These are phyloP conservation scores for Melikaiella ostensackeni DNA, from an alignment of 2,888 invertebrate species.

Conservation along the genomic window DNA sequence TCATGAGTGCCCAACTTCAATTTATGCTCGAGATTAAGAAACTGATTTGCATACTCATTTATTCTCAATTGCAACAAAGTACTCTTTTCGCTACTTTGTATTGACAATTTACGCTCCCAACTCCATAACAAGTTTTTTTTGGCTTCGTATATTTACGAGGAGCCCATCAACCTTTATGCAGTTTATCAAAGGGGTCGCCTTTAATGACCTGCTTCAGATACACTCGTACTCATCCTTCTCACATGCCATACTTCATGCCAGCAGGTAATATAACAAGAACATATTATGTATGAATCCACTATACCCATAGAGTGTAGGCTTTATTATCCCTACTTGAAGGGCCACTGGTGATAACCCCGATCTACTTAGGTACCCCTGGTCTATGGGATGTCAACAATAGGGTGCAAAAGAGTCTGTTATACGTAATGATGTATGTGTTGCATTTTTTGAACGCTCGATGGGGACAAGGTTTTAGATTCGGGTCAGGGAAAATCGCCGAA, in stretches of 20 bases:
- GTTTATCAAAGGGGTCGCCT: conserved; percentile 8
- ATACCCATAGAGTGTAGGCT: too few relatives aligned
- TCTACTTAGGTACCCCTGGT: background rate
- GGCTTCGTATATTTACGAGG: background rate
- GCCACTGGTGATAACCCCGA: background rate
- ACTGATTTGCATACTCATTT: conserved; percentile 11
- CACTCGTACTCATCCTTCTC: background rate
- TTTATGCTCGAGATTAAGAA: conserved; percentile 5
- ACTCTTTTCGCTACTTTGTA: background rate
- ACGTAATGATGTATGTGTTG: background rate
- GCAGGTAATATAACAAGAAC: background rate
- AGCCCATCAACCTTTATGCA: background rate
- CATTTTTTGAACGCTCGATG: background rate
- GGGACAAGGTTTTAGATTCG: background rate
- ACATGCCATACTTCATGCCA: background rate
- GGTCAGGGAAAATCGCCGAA: background rate
- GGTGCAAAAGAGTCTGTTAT: background rate
- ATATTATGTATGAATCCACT: background rate
- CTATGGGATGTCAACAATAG: background rate
- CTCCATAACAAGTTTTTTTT: background rate
- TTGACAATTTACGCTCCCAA: background rate
- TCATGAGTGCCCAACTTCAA: background rate
- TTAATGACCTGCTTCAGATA: conserved; percentile 20
- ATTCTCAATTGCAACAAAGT: background rate
- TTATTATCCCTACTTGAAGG: background rate